Conservation (phyloP, 2,113 vertebrate species). For the Alaudala cheleensis region DNA sequence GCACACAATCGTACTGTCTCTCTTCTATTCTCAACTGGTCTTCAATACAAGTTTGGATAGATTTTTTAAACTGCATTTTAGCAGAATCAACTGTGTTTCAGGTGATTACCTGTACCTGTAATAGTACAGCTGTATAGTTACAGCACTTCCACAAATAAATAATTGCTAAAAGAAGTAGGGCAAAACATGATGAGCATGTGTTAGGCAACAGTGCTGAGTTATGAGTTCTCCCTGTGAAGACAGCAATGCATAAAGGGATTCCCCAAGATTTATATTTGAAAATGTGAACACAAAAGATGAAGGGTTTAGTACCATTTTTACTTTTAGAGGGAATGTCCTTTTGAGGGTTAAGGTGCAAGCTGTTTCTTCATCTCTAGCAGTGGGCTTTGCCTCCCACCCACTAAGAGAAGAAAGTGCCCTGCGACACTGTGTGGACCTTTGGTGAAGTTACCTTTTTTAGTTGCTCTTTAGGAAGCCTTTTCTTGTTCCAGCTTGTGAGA, state of each 20-base stretch:
- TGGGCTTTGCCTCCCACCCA: conserved; percentile 58
- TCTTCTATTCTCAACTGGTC: neutral
- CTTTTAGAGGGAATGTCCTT: conserved; percentile 46
- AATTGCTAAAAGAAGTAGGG: neutral
- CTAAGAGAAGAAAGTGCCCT: conserved; percentile 65
- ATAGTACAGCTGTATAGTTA: neutral
- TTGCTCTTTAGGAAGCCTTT: conserved; percentile 55
- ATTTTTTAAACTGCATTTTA: neutral
- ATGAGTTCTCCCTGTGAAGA: neutral
- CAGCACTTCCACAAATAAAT: neutral
- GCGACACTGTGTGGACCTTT: conserved; percentile 37
- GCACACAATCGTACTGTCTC: neutral
- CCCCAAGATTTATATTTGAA: conserved; percentile 38
- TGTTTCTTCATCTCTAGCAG: conserved; percentile 49
- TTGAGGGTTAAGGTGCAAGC: conserved; percentile 45
- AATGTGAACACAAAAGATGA: conserved; percentile 46
- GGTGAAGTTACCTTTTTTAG: conserved; percentile 46
- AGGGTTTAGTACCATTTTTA: conserved; percentile 14
- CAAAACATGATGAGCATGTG: neutral
- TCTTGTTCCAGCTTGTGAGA: conserved; percentile 59
- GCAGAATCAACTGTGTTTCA: neutral
- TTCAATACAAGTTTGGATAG: neutral
- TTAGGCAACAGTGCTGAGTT: neutral
- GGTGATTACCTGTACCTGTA: neutral
- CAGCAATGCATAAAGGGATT: neutral